Evolutionary conservation across 2,113 vertebrate species (phyloP), one percentile per base, ranked within the genome.

Genomic region (Trematomus loennbergii): DNA sequence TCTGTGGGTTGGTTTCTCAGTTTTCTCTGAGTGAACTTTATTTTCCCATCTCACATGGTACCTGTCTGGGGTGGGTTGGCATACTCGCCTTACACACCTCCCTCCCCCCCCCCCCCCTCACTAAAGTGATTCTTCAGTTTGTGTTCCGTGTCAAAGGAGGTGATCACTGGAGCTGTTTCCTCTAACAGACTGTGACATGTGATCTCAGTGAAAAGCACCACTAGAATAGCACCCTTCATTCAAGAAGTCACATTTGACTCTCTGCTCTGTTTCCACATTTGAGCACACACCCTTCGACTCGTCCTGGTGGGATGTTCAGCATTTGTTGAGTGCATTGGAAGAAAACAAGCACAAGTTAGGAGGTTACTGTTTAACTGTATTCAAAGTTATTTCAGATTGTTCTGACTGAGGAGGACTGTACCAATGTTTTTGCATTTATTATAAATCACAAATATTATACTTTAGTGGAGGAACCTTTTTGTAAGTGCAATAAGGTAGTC

Each of bases 311-410:
- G 76, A 83, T 58, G 63, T 81, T 52, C 71, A 62, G 16, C 20
- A 22, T 25, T 45, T 46, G 55, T 29, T 58, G 33, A 67, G 66
- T 22, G 13, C 53, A 66, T 9, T 12, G 25, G 25, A 70, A 62
- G 9, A 63, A 75, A 78, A 58, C 12, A 49, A 88, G 82, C 88
- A 86, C 83, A 89, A 75, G 17, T 29, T 11, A 16, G 46, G 6
- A 20, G 22, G 18, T 36, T 46, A 2, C 22, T 58, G 16, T 54
- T 36, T 15, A 1, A n/a, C 22, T 58, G 10, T 12, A 4, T 49
- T 48, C 50, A 3, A 50, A 13, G 12, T 25, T 11, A 18, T 12
- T 48, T 20, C 67, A 59, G 10, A 1, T n/a, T 40, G 10, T 22
- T 48, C 20, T 15, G 18, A 36, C 25, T 8, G 4, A 48, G 55